Evolutionary conservation across 2,113 vertebrate genomes (phyloP).

Genomic region (Lepisosteus oculatus): DNA sequence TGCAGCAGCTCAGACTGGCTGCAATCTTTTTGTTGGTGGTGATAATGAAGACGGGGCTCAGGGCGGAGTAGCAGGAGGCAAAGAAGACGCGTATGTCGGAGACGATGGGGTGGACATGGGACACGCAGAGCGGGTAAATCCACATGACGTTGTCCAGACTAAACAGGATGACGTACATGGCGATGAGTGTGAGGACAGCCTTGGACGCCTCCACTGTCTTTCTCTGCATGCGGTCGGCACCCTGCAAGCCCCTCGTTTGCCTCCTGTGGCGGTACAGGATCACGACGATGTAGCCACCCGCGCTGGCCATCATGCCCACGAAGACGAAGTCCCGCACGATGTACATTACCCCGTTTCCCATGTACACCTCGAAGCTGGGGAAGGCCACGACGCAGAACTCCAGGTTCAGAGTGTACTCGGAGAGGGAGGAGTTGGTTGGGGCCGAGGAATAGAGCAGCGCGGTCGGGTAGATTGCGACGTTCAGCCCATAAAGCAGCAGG

Average conservation of each 20-base stretch:
- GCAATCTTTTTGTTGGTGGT: constrained; percentile 28
- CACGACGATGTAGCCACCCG: constrained; percentile 20
- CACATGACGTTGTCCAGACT: constrained; percentile 29
- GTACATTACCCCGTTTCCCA: constrained; percentile 31
- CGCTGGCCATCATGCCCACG: constrained; percentile 29
- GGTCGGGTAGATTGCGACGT: constrained; percentile 19
- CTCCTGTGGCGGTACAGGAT: constrained; percentile 23
- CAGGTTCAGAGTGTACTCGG: constrained; percentile 30
- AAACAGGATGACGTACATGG: constrained; percentile 30
- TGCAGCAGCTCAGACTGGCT: constrained; percentile 10
- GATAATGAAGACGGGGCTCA: constrained; percentile 34
- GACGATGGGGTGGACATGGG: constrained; percentile 23
- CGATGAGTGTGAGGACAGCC: constrained; percentile 25
- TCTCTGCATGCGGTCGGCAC: constrained; percentile 1
- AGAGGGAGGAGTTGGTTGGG: constrained; percentile 21
- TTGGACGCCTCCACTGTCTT: constrained; percentile 20
- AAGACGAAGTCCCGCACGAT: constrained; percentile 37
- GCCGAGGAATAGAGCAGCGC: constrained; percentile 21
- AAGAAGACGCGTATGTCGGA: constrained; percentile 30
- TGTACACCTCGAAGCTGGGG: constrained; percentile 24
- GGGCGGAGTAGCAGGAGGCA: constrained; percentile 33
- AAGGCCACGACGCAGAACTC: constrained; percentile 42
- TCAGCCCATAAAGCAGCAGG: constrained; percentile 33
- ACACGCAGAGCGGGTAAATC: constrained; percentile 27
- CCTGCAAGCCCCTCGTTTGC: constrained; percentile 18